Evolutionary conservation across 2,113 vertebrate genomes (phyloP).

Genomic region (Nothoprocta perdicaria): DNA sequence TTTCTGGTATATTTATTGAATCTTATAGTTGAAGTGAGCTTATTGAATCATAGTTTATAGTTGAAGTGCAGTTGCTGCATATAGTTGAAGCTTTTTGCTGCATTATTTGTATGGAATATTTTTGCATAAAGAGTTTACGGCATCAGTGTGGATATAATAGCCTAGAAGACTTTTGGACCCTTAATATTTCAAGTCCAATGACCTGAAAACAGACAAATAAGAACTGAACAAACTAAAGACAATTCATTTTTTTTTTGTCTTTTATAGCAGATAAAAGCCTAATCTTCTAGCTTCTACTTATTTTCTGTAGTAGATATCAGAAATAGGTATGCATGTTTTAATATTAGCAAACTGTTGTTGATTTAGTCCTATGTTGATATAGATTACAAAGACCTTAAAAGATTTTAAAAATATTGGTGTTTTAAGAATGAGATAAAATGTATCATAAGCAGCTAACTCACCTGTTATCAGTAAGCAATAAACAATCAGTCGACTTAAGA

Average conservation of each 20-base stretch:
- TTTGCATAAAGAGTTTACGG: background rate
- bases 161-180: fast-evolving
- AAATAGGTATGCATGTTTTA: fast-evolving
- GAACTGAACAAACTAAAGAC: background rate
- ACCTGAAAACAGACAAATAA: background rate
- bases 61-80: background rate
- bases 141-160: background rate
- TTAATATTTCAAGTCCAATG: background rate
- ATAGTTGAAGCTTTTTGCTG: background rate
- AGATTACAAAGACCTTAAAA: background rate
- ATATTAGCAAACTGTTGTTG: background rate
- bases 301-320: background rate
- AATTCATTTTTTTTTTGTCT: background rate
- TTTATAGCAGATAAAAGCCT: background rate
- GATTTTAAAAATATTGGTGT: background rate
- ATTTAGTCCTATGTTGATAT: background rate
- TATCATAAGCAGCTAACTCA: background rate
- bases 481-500: fast-evolving
- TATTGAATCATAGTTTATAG: background rate
- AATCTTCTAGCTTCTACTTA: background rate
- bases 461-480: background rate
- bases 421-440: background rate
- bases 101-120: fast-evolving
- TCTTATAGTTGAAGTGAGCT: too few species aligned
- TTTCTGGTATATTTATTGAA: background rate